Base-by-base conservation (phyloP, 1,140 invertebrate genomes). In the Diabrotica virgifera region DNA sequence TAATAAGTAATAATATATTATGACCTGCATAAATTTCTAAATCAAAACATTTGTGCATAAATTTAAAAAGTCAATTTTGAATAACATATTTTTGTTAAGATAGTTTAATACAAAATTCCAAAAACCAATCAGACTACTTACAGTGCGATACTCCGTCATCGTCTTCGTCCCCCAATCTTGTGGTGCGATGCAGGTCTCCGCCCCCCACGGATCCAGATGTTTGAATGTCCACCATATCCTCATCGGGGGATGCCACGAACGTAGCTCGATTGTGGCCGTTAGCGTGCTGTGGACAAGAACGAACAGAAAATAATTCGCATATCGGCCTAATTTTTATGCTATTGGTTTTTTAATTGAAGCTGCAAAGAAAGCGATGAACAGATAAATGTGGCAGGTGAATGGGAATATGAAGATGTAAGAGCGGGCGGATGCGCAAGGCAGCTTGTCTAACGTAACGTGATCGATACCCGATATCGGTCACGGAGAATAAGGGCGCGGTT, bases 211-310 rank as follows among this genome's bases (percentile, higher is more conserved):
- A 76, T 46, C 79, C 81, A 54, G 81, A 77, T 61, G 82, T 83
- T 37, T 84, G 85, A 51, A 88, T 87, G 72, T 87, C 85, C 62
- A 87, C 85, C 85, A 87, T 87, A 72, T 86, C 86, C 72, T 87
- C 86, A 66, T 68, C 67, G 7, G 70, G 50, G 63, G 83, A 83
- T 70, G 77, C 79, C 37, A 77, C 59, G 53, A 77, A 80, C 62
- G 77, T 78, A 46, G 77, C 76, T 11, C 75, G 71, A 11, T 66
- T 64, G 35, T 63, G 64, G 11, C 71, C 70, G 71, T 72, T 75
- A 46, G 67, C 74, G 72, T 64, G 71, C 74, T 66, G 76, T 61
- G 61, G 36, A 12, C 50, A 36, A 63, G 60, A 36, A 46, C 37
- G 51, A 53, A 46, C 36, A n/a, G 38, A 12, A 46, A 24, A 65